phyloP scores from a whole-genome alignment of 2,113 vertebrate species.

The Lynx canadensis region DNA sequence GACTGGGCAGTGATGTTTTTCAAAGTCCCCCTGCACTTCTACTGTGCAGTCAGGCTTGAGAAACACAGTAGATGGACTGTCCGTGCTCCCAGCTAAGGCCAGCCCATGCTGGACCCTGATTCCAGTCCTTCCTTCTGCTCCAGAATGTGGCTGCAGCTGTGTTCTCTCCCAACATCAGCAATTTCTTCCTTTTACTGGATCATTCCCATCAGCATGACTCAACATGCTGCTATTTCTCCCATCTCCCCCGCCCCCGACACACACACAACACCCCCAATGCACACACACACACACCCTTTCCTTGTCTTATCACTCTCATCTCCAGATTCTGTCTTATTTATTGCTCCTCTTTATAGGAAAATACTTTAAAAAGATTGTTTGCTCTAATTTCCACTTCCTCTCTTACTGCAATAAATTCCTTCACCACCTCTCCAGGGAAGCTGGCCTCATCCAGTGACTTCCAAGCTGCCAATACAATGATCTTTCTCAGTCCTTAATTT shows the following conservation, averaged over 20 bases:
- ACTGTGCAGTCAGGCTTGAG: neutral
- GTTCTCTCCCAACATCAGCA: neutral
- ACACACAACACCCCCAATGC: too few species aligned
- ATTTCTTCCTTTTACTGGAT: neutral
- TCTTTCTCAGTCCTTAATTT: neutral
- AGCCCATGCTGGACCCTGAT: fast-evolving
- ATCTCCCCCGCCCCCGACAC: neutral
- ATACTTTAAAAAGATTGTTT: neutral
- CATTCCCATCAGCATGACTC: neutral
- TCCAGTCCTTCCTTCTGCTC: neutral
- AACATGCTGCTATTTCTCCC: neutral
- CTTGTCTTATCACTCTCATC: neutral
- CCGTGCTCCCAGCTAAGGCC: neutral
- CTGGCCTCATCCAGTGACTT: neutral
- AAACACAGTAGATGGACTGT: neutral
- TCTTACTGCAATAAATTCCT: neutral
- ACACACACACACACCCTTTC: neutral
- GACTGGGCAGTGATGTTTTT: neutral
- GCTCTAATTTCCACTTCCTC: neutral
- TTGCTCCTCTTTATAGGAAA: neutral
- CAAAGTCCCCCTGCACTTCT: neutral
- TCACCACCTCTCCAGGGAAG: neutral
- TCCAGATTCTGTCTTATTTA: neutral
- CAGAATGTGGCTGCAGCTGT: neutral
- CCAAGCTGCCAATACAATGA: too few species aligned